Evolutionary conservation across 2,888 invertebrate genomes (phyloP).

Genomic region (Diplazon laetatorius): DNA sequence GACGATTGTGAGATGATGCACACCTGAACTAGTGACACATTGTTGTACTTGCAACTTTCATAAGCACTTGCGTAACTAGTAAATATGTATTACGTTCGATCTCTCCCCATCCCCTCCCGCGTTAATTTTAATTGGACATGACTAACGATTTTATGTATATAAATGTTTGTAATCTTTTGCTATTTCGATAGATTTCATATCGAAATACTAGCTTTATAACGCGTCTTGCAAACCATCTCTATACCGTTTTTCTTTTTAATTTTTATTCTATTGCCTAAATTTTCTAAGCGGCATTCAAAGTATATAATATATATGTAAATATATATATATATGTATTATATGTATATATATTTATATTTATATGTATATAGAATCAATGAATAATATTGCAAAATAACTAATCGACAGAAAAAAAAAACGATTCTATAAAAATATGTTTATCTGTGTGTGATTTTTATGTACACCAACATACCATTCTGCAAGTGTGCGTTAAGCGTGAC

Average conservation of each 20-base stretch:
- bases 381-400: conserved; percentile 72
- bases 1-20: conserved; percentile 63
- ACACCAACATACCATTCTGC: conserved; percentile 89
- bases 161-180: conserved; percentile 19
- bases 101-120: background rate
- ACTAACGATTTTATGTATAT: conserved; percentile 44
- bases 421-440: conserved; percentile 80
- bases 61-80: conserved; percentile 46
- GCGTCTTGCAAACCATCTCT: conserved; percentile 34
- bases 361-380: conserved; percentile 60
- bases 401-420: conserved; percentile 75
- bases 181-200: conserved; percentile 40
- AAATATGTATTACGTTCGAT: conserved; percentile 15
- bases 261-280: conserved; percentile 57
- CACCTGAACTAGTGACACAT: conserved; percentile 54
- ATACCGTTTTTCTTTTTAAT: conserved; percentile 20
- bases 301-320: conserved; percentile 58
- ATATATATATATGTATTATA: background rate
- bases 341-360: conserved; percentile 55
- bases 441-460: conserved; percentile 85
- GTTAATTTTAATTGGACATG: background rate
- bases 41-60: conserved; percentile 45
- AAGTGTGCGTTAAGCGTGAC: conserved; percentile 79
- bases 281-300: conserved; percentile 80
- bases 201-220: conserved; percentile 56